Percentiles rank a stretch among this genome's conserved stretches.
Evolutionary conservation across 2,888 invertebrate genomes (phyloP).

Genomic region (Pemphredon lugubris): DNA sequence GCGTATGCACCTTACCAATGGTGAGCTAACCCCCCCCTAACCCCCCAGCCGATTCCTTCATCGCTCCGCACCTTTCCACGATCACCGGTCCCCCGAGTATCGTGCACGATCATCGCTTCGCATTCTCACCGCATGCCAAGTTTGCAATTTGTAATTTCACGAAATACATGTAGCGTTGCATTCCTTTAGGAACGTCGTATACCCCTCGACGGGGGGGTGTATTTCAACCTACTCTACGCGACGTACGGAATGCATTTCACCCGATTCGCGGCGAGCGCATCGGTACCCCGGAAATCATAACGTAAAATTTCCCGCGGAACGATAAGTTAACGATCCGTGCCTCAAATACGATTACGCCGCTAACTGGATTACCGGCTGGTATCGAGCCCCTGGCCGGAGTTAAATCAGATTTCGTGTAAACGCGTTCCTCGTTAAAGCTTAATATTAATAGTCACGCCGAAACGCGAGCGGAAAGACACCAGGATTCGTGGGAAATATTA

Average conservation of each 20-base stretch:
- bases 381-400: slow-evolving; percentile 65
- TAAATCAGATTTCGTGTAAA: slow-evolving; percentile 66
- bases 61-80: slow-evolving; percentile 6
- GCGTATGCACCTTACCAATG: slow-evolving; percentile 74
- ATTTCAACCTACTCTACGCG: slow-evolving; percentile 4
- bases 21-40: slow-evolving; percentile 55
- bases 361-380: slow-evolving; percentile 69
- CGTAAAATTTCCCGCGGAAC: slow-evolving; percentile 69
- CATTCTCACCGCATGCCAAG: neutral
- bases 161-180: too few species aligned
- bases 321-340: slow-evolving; percentile 73
- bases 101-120: slow-evolving; percentile 28
- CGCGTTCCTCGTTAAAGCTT: slow-evolving; percentile 67
- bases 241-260: too few species aligned
- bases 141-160: too few species aligned
- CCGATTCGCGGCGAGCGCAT: slow-evolving; percentile 8
- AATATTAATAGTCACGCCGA: slow-evolving; percentile 63
- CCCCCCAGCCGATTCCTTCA: neutral
- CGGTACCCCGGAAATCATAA: slow-evolving; percentile 63
- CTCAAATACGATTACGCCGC: slow-evolving; percentile 70
- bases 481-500: too few species aligned
- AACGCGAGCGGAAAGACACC: slow-evolving; percentile 8
- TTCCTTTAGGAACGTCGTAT: neutral
- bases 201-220: too few species aligned
- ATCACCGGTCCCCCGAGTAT: too few species aligned